A percentile compares a stretch with the other conserved stretches of the same genome.
phyloP scores from a whole-genome alignment of 1,140 invertebrate species.

The Penaeus vannamei region DNA sequence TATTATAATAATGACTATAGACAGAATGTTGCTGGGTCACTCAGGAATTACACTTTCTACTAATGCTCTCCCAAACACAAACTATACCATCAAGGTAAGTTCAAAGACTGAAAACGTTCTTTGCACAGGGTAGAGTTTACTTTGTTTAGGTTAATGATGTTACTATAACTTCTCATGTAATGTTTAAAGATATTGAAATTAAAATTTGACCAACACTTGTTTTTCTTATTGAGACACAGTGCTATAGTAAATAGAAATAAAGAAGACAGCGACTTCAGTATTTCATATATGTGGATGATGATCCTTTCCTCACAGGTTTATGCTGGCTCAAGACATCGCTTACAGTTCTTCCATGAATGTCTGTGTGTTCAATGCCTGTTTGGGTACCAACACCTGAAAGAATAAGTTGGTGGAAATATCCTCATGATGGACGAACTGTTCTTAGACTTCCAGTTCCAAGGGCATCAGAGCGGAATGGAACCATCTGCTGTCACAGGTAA shows the following conservation, averaged over 20 bases:
- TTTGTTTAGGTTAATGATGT: too few relatives aligned
- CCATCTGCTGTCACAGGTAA: conserved; percentile 86
- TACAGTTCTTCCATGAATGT: conserved; percentile 60
- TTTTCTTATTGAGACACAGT: too few relatives aligned
- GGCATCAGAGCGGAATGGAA: conserved; percentile 86
- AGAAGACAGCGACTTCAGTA: neutral
- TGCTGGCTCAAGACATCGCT: conserved; percentile 59
- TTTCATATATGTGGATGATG: conserved; percentile 16
- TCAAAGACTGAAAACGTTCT: neutral
- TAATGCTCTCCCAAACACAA: conserved; percentile 70
- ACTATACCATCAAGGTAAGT: conserved; percentile 69
- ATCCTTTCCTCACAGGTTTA: conserved; percentile 66
- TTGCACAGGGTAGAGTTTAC: too few relatives aligned
- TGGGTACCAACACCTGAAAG: conserved; percentile 79
- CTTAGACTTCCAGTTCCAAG: conserved; percentile 82
- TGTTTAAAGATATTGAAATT: too few relatives aligned
- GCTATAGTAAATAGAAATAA: conserved; percentile 29
- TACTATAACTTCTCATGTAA: too few relatives aligned
- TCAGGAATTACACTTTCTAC: conserved; percentile 62
- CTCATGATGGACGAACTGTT: conserved; percentile 77
- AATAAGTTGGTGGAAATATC: conserved; percentile 81
- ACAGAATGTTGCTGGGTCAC: conserved; percentile 50
- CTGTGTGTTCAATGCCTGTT: conserved; percentile 79
- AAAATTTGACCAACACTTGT: too few relatives aligned
- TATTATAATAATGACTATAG: conserved; percentile 55